Evolutionary conservation across 1,140 invertebrate species (phyloP), one percentile per base, ranked within the genome.

Genomic region (Globodera ellingtonae): DNA sequence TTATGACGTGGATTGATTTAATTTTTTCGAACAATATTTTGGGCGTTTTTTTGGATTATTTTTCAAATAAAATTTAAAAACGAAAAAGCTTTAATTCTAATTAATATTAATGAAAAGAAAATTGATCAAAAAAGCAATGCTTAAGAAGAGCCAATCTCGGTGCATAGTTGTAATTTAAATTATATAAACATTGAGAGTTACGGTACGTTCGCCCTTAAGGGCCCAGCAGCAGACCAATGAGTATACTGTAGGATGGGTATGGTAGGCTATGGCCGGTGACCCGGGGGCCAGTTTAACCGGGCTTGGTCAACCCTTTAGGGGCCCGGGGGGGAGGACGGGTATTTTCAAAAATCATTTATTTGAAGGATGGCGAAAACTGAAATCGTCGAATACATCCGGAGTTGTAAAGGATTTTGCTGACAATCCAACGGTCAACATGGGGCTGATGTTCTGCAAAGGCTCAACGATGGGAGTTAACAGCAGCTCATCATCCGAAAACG

Each of bases 71-170:
- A 35, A 50, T 66, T 75, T 50, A 56, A 24, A 75, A 75, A 24
- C 47, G 46, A 66, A 75, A 56, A 18, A 81, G 81, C 67, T 72
- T 82, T 52, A 62, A 76, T 21, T 52, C 76, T 44, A 79, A 80
- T 52, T 47, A n/a, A 15, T 82, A 82, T 66, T 52, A 75, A 46
- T 56, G 50, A 59, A 50, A 65, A 35, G 35, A 2, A 35, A 35
- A 35, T 35, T 35, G 35, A 35, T 35, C 35, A 35, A 35, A 35
- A 35, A 35, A 35, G 35, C 35, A 0, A 35, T 35, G 0, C 35
- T 35, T 35, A 35, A 35, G 35, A 35, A 35, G 35, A 35, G 35
- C 2, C 35, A 35, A 2, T 35, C 35, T 35, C 35, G 35, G 35
- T 35, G 35, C 35, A 35, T 35, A 35, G 35, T 35, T 35, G 35